A percentile compares a stretch with the other conserved stretches of the same genome.
These are phyloP conservation scores for Euphydryas editha DNA, from an alignment of 2,888 invertebrate genomes.

Conservation along the genomic window DNA sequence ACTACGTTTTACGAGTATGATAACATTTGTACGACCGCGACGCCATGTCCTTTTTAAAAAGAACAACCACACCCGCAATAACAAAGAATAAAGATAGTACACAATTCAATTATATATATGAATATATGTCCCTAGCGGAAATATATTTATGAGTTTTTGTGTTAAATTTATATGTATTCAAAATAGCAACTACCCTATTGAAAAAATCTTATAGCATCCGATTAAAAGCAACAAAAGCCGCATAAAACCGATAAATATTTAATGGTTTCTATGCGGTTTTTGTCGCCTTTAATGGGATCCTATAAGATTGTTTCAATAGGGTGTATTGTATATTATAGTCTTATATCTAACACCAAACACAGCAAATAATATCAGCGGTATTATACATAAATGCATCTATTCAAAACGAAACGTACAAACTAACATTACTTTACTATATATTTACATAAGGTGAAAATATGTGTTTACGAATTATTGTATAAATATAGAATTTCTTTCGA, in stretches of 20 bases:
- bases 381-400: conserved; percentile 64
- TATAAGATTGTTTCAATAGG: no score
- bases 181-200: no score
- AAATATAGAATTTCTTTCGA: conserved; percentile 55
- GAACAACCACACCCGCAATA: background rate
- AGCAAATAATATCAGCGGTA: conserved; percentile 68
- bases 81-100: background rate
- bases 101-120: no score
- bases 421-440: conserved; percentile 42
- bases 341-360: conserved; percentile 76
- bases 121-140: background rate
- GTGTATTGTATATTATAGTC: no score
- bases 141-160: background rate
- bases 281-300: no score
- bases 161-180: conserved; percentile 5
- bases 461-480: conserved; percentile 52
- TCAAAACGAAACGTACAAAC: conserved; percentile 45
- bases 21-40: background rate
- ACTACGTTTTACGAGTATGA: background rate
- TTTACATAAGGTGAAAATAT: conserved; percentile 50
- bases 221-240: no score
- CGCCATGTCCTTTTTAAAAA: background rate
- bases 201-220: no score
- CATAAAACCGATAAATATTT: no score
- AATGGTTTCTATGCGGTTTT: no score